These are phyloP conservation scores for Dendroctonus valens DNA, from an alignment of 1,140 invertebrate species.

Conservation along the genomic window DNA sequence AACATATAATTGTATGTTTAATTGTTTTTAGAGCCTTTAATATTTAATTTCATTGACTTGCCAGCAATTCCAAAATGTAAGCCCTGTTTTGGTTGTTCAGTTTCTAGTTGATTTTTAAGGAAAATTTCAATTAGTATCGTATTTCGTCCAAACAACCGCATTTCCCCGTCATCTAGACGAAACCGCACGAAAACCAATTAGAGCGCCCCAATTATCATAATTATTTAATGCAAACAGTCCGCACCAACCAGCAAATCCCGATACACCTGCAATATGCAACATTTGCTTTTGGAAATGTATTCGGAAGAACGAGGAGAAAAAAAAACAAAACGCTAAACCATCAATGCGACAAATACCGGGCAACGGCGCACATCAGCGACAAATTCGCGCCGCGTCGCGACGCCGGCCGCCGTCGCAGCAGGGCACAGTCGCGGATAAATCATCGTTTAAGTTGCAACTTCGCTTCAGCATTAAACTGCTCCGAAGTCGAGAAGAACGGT, in stretches of 20 bases:
- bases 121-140: too few species aligned
- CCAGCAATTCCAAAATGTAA: too few species aligned
- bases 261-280: conserved; percentile 19
- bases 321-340: conserved; percentile 24
- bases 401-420: neutral
- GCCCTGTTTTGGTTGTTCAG: too few species aligned
- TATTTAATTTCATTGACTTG: too few species aligned
- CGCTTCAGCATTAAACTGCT: neutral
- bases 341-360: conserved; percentile 28
- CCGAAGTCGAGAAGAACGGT: conserved; percentile 1
- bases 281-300: conserved; percentile 7
- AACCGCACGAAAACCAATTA: too few species aligned
- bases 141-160: too few species aligned
- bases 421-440: conserved; percentile 19
- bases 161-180: too few species aligned
- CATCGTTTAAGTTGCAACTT: conserved; percentile 6
- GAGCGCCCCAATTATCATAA: too few species aligned
- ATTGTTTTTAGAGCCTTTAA: too few species aligned
- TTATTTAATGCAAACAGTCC: conserved; percentile 1
- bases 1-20: too few species aligned
- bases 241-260: neutral
- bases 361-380: conserved; percentile 23
- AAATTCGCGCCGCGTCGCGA: conserved; percentile 12
- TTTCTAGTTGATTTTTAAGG: too few species aligned
- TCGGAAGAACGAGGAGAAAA: neutral